A percentile compares a stretch with the other conserved stretches of the same genome.
phyloP scores from a whole-genome alignment of 2,797 vertebrate genomes.

The Karalla daura region DNA sequence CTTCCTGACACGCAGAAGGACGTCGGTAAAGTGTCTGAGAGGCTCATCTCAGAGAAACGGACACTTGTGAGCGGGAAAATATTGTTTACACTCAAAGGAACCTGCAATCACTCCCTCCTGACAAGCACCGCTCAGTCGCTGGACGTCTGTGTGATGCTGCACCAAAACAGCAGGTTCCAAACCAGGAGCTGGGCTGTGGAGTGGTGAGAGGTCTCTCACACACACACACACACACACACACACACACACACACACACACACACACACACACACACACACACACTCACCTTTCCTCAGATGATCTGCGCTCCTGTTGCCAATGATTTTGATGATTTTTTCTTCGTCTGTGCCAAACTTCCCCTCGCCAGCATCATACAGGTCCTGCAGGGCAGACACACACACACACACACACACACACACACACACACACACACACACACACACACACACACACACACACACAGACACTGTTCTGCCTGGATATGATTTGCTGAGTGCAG shows the following conservation, averaged over 20 bases:
- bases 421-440: conserved; percentile 37
- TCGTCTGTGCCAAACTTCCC: conserved; percentile 95
- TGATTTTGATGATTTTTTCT: conserved; percentile 93
- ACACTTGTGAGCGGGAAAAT: too few relatives aligned
- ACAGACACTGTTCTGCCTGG: neutral
- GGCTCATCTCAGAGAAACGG: too few relatives aligned
- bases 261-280: neutral
- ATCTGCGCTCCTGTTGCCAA: conserved; percentile 90
- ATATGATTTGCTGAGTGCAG: conserved; percentile 23
- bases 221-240: neutral
- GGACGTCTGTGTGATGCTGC: too few relatives aligned
- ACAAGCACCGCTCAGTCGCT: too few relatives aligned
- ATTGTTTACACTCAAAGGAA: neutral
- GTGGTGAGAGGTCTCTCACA: too few relatives aligned
- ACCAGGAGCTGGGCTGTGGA: too few relatives aligned
- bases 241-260: neutral
- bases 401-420: conserved; percentile 2
- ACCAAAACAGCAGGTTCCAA: too few relatives aligned
- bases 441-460: conserved; percentile 2
- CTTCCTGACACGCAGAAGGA: too few relatives aligned
- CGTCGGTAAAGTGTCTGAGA: too few relatives aligned
- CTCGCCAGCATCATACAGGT: conserved; percentile 91
- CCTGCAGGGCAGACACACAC: conserved; percentile 77
- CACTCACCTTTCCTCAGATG: conserved; percentile 89
- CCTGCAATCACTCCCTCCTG: too few relatives aligned